These are phyloP conservation scores for Sprattus sprattus DNA, from an alignment of 2,113 vertebrate species.

Conservation along the genomic window DNA sequence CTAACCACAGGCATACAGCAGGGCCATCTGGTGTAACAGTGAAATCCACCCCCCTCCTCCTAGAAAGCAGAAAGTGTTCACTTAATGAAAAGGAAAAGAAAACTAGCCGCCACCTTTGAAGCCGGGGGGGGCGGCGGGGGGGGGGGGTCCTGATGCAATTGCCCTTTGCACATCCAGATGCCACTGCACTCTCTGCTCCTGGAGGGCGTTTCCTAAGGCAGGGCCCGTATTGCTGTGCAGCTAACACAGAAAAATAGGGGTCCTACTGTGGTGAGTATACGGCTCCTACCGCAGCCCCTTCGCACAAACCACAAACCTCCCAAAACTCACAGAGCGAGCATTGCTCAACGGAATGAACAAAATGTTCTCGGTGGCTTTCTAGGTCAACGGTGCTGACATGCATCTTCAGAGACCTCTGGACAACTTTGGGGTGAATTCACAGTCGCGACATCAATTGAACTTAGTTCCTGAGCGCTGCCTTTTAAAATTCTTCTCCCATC, in stretches of 20 bases:
- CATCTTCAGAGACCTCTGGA: constrained; percentile 3
- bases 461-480: not conserved
- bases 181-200: constrained; percentile 19
- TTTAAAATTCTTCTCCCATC: not conserved
- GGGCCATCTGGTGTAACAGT: constrained; percentile 53
- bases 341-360: not conserved
- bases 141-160: constrained; percentile 16
- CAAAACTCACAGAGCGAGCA: not conserved
- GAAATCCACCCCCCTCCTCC: constrained; percentile 45
- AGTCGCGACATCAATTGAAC: not conserved
- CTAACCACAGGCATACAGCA: constrained; percentile 62
- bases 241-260: not conserved
- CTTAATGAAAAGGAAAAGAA: constrained; percentile 49
- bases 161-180: constrained; percentile 26
- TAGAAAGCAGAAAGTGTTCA: constrained; percentile 25
- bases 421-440: not conserved
- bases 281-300: not conserved
- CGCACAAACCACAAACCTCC: not conserved
- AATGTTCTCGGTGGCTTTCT: constrained; percentile 4
- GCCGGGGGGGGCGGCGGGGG: not conserved
- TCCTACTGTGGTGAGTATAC: not conserved
- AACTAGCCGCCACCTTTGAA: constrained; percentile 26
- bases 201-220: not conserved
- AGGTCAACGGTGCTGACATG: not conserved
- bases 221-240: not conserved